Conservation (phyloP, 2,888 invertebrate genomes). For the Acleris emargana region DNA sequence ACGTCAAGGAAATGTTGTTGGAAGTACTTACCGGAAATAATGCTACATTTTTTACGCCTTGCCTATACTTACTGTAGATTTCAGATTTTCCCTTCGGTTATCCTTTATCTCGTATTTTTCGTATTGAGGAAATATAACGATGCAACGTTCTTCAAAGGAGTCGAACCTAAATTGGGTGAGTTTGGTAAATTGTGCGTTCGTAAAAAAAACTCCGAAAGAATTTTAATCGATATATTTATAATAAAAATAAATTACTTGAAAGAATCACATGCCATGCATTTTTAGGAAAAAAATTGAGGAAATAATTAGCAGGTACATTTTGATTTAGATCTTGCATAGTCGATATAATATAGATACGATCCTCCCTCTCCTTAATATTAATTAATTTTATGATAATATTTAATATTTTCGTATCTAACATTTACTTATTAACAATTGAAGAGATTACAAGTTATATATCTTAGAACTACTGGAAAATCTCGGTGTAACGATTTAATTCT, state of each 20-base stretch:
- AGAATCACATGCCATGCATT: constrained; percentile 36
- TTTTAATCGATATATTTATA: constrained; percentile 40
- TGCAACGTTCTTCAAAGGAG: background rate
- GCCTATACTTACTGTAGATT: too few relatives aligned
- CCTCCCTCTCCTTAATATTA: constrained; percentile 58
- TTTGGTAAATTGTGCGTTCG: too few relatives aligned
- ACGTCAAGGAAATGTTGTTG: too few relatives aligned
- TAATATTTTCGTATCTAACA: constrained; percentile 26
- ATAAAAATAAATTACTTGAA: constrained; percentile 40
- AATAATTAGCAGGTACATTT: constrained; percentile 52
- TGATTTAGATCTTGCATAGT: constrained; percentile 39
- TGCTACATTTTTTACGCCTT: too few relatives aligned
- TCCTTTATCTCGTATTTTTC: too few relatives aligned
- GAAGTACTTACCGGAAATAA: too few relatives aligned
- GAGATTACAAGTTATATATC: constrained; percentile 22
- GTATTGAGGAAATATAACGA: too few relatives aligned
- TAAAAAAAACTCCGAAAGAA: constrained; percentile 13
- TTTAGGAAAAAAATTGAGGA: constrained; percentile 39
- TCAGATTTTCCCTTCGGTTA: too few relatives aligned
- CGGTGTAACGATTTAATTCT: too few relatives aligned
- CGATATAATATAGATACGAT: constrained; percentile 50
- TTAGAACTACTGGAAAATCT: constrained; percentile 11
- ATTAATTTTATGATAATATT: constrained; percentile 25
- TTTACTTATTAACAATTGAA: constrained; percentile 22
- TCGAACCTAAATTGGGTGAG: background rate